A percentile compares a stretch with the other conserved stretches of the same genome.
These are phyloP conservation scores for human DNA, from an alignment of 2,113 vertebrate genomes.

Conservation along the genomic window DNA sequence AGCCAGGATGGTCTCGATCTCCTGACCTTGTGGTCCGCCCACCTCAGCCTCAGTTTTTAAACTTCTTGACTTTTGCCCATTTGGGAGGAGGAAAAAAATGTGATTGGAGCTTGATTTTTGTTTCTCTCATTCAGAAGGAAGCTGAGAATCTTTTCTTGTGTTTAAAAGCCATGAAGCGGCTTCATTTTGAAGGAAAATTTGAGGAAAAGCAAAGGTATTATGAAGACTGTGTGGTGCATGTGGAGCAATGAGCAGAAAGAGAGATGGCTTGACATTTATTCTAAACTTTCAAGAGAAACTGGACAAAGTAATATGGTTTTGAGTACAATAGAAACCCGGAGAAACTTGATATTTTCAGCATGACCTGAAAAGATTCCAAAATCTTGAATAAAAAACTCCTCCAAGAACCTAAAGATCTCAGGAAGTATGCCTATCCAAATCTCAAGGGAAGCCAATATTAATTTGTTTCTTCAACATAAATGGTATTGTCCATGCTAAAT, in stretches of 20 bases:
- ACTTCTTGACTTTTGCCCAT: neutral
- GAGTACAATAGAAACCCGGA: constrained; percentile 29
- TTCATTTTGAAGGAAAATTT: constrained; percentile 10
- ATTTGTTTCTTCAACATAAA: constrained; percentile 38
- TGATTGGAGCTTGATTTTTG: constrained; percentile 21
- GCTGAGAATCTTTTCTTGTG: neutral
- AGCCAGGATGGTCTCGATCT: too few species aligned
- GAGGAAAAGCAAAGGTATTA: constrained; percentile 13
- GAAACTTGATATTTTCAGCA: constrained; percentile 53
- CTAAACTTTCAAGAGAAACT: constrained; percentile 61
- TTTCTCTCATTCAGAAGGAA: neutral
- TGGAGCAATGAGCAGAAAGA: neutral
- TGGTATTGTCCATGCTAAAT: constrained; percentile 26
- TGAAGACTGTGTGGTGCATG: neutral
- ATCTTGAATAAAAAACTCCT: constrained; percentile 21
- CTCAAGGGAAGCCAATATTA: constrained; percentile 4
- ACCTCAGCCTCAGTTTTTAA: neutral
- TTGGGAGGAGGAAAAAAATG: neutral
- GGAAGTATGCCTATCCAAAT: neutral
- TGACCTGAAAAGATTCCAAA: constrained; percentile 16
- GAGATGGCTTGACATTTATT: constrained; percentile 39
- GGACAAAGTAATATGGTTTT: constrained; percentile 44
- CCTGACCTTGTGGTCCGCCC: too few species aligned
- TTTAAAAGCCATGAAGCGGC: neutral
- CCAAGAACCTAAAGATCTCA: constrained; percentile 34